Evolutionary conservation across 1,140 invertebrate species (phyloP), one percentile per base, ranked within the genome.

Genomic region (Ditylenchus dipsaci): DNA sequence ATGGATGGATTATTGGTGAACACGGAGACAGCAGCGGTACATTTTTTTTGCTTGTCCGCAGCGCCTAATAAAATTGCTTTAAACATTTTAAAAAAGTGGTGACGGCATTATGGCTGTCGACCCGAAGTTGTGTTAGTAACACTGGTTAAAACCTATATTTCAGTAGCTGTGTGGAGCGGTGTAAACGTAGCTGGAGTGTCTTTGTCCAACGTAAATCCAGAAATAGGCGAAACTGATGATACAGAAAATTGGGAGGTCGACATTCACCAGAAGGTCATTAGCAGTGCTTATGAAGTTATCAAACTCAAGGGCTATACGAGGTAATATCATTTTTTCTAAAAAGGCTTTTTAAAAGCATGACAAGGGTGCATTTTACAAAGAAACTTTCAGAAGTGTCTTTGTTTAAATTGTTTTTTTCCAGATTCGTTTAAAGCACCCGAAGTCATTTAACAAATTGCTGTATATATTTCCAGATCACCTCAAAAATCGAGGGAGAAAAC

Each of bases 141-240:
- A 38, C 33, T 1, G n/a, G 53, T 23, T 21, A 27, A 13, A 29
- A 23, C 38, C 57, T 38, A 13, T 43, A 15, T 68, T 76, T 67
- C 42, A 91, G 91, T 93, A 73, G 90, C 91, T 9, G 90, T 94
- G 0, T 95, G 92, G 92, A 92, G 91, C 11, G 90, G 91, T 17
- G 91, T 93, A 1, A 94, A 93, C 82, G 88, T 95, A 13, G 91
- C 91, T 30, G 91, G 92, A 11, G 90, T 93, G 1, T 87, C 89
- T 11, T 84, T 94, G 29, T 87, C 88, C 64, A 90, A 92, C 75
- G 75, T 93, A 9, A 89, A 92, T 79, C 88, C 89, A 7, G 49
- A 53, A 17, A 84, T 86, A 15, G 45, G 91, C 56, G 87, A 87
- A 0, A 84, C 87, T 0, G 85, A 87, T 11, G 91, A 93, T 80